These are phyloP conservation scores for Enhydra lutris DNA, from an alignment of 2,113 vertebrate genomes.

Conservation along the genomic window DNA sequence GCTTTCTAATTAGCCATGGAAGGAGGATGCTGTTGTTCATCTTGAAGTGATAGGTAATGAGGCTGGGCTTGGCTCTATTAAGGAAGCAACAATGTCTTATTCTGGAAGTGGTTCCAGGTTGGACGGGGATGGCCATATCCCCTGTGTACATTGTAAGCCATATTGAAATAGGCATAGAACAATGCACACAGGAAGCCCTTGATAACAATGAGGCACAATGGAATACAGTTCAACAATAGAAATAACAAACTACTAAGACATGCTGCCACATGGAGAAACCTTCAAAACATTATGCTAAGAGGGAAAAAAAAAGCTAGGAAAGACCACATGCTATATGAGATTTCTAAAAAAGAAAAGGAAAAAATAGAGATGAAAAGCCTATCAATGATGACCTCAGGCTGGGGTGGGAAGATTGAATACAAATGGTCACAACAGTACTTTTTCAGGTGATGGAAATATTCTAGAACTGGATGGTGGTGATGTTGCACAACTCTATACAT, in stretches of 20 bases:
- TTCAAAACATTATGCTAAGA: not conserved
- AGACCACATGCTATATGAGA: not conserved
- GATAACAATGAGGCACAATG: not conserved
- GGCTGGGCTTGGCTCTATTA: not conserved
- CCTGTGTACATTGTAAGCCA: not conserved
- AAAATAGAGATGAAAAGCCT: not conserved
- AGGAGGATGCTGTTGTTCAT: not conserved
- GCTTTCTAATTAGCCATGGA: not conserved
- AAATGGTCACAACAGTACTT: not conserved
- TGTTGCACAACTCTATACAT: not conserved
- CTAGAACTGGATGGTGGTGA: not conserved
- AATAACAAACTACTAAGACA: not conserved
- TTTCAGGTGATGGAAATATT: not conserved
- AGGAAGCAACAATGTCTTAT: not conserved
- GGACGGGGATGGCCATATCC: not conserved
- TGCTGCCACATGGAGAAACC: not conserved
- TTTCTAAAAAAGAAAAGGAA: not conserved
- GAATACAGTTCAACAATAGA: not conserved
- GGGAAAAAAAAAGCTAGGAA: not conserved
- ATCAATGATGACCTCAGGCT: not conserved
- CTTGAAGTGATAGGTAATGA: not conserved
- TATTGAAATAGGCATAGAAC: not conserved
- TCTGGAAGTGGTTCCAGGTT: not conserved
- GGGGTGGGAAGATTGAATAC: too few species aligned
- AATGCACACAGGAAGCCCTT: fast-evolving